Percentiles rank a stretch among this genome's conserved stretches.
phyloP scores from a whole-genome alignment of 2,113 vertebrate genomes.

The Rostratula benghalensis region DNA sequence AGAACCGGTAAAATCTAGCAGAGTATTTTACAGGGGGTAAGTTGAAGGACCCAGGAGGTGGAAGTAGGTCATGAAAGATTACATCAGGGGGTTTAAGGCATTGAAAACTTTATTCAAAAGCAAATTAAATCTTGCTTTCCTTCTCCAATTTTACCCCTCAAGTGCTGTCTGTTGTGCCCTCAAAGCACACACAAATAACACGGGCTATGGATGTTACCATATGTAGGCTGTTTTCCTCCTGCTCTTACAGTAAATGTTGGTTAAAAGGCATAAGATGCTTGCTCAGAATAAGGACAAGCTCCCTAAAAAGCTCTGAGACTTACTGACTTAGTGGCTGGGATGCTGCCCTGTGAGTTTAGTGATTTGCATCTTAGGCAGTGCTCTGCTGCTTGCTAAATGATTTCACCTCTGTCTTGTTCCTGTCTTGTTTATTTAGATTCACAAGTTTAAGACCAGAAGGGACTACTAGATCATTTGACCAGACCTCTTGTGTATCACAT shows the following conservation, averaged over 20 bases:
- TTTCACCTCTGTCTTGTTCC: conserved; percentile 31
- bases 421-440: conserved; percentile 52
- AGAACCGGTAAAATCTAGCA: not conserved
- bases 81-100: not conserved
- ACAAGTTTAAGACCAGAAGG: not conserved
- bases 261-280: not conserved
- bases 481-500: not conserved
- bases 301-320: not conserved
- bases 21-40: not conserved
- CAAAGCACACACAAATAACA: not conserved
- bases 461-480: not conserved
- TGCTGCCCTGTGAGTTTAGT: not conserved
- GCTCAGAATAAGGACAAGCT: not conserved
- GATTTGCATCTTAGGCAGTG: not conserved
- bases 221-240: not conserved
- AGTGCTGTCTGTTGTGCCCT: not conserved
- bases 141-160: not conserved
- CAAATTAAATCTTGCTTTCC: not conserved
- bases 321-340: not conserved
- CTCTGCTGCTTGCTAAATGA: not conserved
- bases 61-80: not conserved
- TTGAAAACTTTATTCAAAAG: not conserved
- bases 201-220: fast-evolving
- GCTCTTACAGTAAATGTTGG: not conserved
- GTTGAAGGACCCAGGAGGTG: not conserved